Percentiles rank a stretch among this genome's conserved stretches.
phyloP scores from a whole-genome alignment of 2,113 vertebrate species.

The Lontra canadensis region DNA sequence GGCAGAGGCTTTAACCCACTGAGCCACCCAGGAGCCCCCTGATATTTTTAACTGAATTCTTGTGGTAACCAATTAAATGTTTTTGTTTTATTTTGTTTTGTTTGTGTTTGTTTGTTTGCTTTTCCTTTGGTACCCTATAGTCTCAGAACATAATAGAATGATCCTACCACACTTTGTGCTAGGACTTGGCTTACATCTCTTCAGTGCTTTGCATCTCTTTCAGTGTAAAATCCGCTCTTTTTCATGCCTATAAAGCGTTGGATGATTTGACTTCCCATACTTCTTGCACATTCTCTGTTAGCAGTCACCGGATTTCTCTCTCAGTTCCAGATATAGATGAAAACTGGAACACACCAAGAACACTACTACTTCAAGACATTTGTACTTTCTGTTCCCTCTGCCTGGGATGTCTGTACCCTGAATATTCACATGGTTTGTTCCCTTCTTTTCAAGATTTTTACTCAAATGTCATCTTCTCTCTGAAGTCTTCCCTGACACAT shows the following conservation, averaged over 20 bases:
- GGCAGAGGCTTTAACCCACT: no score
- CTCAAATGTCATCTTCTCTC: background rate
- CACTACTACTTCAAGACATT: background rate
- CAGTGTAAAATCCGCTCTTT: background rate
- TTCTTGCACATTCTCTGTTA: background rate
- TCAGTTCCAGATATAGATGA: background rate
- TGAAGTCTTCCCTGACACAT: background rate
- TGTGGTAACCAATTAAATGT: background rate
- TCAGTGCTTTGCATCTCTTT: background rate
- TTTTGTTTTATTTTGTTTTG: background rate
- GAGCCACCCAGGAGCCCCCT: no score
- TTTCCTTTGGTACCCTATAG: background rate
- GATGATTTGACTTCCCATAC: background rate
- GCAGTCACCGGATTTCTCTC: background rate
- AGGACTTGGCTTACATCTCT: background rate
- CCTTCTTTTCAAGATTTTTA: background rate
- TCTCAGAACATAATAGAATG: background rate
- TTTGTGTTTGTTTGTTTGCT: background rate
- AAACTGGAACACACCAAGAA: background rate
- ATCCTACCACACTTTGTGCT: background rate
- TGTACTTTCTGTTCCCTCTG: background rate
- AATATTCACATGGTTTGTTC: background rate
- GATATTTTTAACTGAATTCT: background rate
- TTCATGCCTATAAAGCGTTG: background rate
- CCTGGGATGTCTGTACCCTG: background rate